These are phyloP conservation scores for Brachypodius melanocephalos DNA, from an alignment of 2,113 vertebrate genomes.

Conservation along the genomic window DNA sequence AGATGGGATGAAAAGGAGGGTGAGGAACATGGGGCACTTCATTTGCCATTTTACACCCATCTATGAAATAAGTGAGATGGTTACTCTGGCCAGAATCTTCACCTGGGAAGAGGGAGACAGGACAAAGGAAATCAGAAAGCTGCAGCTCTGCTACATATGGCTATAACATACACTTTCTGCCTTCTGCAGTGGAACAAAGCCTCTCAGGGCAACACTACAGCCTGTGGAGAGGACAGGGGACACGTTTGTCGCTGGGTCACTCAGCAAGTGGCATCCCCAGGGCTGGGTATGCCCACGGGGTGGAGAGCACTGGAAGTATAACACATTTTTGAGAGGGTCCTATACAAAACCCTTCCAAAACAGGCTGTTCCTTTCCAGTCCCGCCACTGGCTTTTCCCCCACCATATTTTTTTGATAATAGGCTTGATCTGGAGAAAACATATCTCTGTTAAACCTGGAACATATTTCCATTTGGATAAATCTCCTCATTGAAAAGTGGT, in stretches of 20 bases:
- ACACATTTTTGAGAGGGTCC: not conserved
- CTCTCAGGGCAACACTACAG: not conserved
- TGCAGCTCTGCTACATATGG: not conserved
- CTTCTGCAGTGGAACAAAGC: not conserved
- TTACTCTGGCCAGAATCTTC: not conserved
- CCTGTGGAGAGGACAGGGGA: not conserved
- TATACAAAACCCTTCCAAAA: not conserved
- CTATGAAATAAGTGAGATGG: not conserved
- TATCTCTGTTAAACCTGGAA: not conserved
- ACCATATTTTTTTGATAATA: not conserved
- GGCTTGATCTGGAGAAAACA: not conserved
- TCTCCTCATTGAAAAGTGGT: not conserved
- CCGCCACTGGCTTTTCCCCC: not conserved
- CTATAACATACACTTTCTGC: not conserved
- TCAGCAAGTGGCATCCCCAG: not conserved
- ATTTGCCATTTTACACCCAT: not conserved
- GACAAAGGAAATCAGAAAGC: not conserved
- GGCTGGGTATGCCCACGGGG: fast-evolving
- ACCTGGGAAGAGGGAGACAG: not conserved
- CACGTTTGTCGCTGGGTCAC: not conserved
- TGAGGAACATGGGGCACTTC: not conserved
- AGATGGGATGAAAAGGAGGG: not conserved
- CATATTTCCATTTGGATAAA: not conserved
- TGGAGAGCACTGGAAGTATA: fast-evolving
- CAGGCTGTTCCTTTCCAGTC: not conserved